A percentile compares a stretch with the other conserved stretches of the same genome.
Conservation (phyloP, 2,888 invertebrate genomes). For the Drosophila multiciliata region DNA sequence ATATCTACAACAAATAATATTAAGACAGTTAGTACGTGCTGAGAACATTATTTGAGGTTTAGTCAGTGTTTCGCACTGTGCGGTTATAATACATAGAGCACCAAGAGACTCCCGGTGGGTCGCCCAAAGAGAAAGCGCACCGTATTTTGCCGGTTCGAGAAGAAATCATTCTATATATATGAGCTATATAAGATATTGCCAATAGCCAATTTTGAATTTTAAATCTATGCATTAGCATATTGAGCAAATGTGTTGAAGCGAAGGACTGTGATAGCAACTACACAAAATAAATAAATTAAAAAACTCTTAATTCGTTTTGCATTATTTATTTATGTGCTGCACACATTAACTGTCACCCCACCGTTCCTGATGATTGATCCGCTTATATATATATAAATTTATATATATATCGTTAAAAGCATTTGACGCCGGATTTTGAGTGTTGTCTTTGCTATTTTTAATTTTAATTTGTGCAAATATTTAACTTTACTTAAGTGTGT, state of each 20-base stretch:
- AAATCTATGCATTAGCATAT: constrained; percentile 5
- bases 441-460: constrained; percentile 60
- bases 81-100: constrained; percentile 76
- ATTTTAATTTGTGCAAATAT: constrained; percentile 75
- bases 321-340: constrained; percentile 54
- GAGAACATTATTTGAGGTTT: constrained; percentile 83
- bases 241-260: background rate
- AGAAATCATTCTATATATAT: constrained; percentile 11
- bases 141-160: constrained; percentile 42
- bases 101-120: constrained; percentile 42
- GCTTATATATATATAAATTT: constrained; percentile 22
- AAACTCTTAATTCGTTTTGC: constrained; percentile 28
- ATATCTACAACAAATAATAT: constrained; percentile 82
- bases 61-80: constrained; percentile 82
- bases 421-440: constrained; percentile 43
- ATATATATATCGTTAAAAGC: constrained; percentile 43
- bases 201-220: background rate
- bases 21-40: constrained; percentile 83
- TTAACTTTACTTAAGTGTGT: constrained; percentile 72
- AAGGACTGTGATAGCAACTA: constrained; percentile 35
- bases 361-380: constrained; percentile 7
- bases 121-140: constrained; percentile 5
- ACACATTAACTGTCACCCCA: constrained; percentile 43
- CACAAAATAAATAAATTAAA: background rate
- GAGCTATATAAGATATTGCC: background rate